These are phyloP conservation scores for Coccyzus lansbergi DNA, from an alignment of 2,797 vertebrate species.

Conservation along the genomic window DNA sequence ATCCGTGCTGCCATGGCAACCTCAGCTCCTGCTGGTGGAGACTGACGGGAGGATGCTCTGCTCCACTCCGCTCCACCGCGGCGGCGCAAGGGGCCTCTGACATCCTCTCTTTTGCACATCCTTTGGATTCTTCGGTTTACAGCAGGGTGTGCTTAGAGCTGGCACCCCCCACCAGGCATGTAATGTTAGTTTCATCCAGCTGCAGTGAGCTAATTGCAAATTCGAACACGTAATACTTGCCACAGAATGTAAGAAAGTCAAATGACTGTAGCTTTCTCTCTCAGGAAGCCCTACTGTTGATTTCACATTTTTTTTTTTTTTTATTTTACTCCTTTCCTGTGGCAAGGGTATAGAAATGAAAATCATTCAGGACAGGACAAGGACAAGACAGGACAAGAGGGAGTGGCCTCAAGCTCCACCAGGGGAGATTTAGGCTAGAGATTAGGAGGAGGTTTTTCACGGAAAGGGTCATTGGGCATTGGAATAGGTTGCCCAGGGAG, in stretches of 20 bases:
- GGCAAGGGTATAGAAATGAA: neutral
- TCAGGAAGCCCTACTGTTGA: neutral
- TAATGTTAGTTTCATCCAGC: neutral
- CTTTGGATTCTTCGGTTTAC: neutral
- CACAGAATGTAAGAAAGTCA: neutral
- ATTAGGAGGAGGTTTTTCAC: too few species aligned
- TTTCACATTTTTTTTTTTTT: neutral
- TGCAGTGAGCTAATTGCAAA: neutral
- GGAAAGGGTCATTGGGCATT: too few species aligned
- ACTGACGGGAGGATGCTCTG: neutral
- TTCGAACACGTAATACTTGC: neutral
- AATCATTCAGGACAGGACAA: too few species aligned
- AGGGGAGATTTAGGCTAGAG: too few species aligned
- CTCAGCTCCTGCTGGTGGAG: neutral
- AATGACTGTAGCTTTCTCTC: neutral
- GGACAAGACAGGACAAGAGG: too few species aligned
- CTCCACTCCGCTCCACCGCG: neutral
- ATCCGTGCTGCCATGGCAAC: conserved; percentile 1
- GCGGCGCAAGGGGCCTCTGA: too few species aligned
- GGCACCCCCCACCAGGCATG: neutral
- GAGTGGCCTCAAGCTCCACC: too few species aligned
- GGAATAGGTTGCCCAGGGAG: too few species aligned
- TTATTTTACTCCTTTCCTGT: neutral
- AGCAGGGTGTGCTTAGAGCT: neutral
- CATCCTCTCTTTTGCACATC: neutral